Evolutionary conservation across 2,113 vertebrate genomes (phyloP).

Genomic region (Pedetes capensis): DNA sequence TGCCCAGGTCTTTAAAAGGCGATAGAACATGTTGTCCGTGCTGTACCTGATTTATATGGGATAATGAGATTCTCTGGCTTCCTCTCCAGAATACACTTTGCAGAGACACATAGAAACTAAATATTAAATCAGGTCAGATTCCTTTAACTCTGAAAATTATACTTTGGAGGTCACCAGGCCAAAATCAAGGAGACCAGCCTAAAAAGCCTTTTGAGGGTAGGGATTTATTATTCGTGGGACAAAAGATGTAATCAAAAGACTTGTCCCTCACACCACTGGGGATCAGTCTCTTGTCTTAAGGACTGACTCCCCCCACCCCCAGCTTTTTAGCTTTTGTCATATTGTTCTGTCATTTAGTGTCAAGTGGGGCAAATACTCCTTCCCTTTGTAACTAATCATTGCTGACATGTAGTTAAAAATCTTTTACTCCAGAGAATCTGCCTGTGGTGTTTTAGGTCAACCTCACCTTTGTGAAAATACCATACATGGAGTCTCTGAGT

Average conservation of each 20-base stretch:
- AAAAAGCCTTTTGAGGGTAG: neutral
- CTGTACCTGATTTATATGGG: neutral
- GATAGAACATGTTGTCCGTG: neutral
- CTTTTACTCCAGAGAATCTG: slow-evolving; percentile 45
- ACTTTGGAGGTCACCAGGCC: slow-evolving; percentile 23
- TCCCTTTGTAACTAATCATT: slow-evolving; percentile 62
- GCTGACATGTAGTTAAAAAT: slow-evolving; percentile 62
- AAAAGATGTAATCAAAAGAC: slow-evolving; percentile 15
- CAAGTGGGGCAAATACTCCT: slow-evolving; percentile 39
- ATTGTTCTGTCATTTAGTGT: slow-evolving; percentile 62
- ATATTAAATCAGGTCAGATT: slow-evolving; percentile 23
- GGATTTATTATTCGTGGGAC: slow-evolving; percentile 42
- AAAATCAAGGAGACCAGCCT: slow-evolving; percentile 35
- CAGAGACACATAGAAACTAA: neutral
- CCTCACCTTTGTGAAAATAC: slow-evolving; percentile 46
- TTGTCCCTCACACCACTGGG: neutral
- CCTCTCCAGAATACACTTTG: neutral
- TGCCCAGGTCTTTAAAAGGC: slow-evolving; percentile 41
- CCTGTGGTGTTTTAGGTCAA: slow-evolving; percentile 57
- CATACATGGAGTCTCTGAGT: slow-evolving; percentile 1
- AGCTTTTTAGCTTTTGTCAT: slow-evolving; percentile 38
- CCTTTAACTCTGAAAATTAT: slow-evolving; percentile 38
- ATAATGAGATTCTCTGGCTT: neutral
- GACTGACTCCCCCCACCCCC: neutral
- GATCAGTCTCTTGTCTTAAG: slow-evolving; percentile 40